Base-by-base conservation (phyloP, 2,888 invertebrate species). In the Euzophera pinguis region DNA sequence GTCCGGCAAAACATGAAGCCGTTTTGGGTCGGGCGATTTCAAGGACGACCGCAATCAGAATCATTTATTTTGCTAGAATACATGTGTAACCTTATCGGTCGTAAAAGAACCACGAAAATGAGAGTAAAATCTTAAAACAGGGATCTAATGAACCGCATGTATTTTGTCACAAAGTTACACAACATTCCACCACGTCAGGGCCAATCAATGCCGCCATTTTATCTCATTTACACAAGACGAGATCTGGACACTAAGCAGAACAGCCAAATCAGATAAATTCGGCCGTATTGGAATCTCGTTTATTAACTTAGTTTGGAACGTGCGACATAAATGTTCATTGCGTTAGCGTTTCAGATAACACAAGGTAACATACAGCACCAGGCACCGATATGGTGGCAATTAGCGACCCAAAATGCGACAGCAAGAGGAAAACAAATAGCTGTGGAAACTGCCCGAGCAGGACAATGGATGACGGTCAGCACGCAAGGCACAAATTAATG, bases 401-500 rank as follows among this genome's bases (percentile, higher is more conserved):
- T 66, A 62, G 61, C 57, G 35, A 56, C 55, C 54, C 47, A 59
- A 67, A 67, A 60, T n/a, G 57, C 55, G 47, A 63, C 64, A 68
- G 59, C 53, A 61, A 45, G 62, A 69, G 67, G 69, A 73, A 67
- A 79, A 78, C 58, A 63, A 75, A 73, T 69, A 58, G 52, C 54
- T 49, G 43, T 48, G 55, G 54, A 58, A 47, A 55, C 54, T 41
- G 52, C 48, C 55, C 47, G 54, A 53, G 47, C 53, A 65, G 62
- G 63, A 67, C 66, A 64, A 71, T 66, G 68, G 71, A 69, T 61
- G 69, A 61, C 63, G 55, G 51, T 58, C 57, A 64, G 59, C 8
- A 63, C 70, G 69, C 61, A 66, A 67, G 72, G 67, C 62, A 67
- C 66, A 68, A 65, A 66, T 67, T 73, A 75, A 75, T 71, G 69